phyloP scores from a whole-genome alignment of 2,797 vertebrate species.

The Nothura maculosa region DNA sequence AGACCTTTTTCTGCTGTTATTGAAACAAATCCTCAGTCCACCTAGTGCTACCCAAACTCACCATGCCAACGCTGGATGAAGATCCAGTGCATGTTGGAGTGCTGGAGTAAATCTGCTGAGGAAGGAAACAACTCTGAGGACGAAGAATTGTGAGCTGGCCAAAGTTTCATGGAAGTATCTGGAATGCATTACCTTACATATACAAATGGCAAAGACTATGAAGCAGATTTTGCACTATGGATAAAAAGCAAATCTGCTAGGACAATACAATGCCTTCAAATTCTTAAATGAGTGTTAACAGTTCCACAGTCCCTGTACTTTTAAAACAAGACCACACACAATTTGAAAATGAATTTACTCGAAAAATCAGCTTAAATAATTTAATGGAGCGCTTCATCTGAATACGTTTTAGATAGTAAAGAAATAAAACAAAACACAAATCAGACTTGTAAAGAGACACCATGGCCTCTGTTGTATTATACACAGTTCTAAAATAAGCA shows the following conservation, averaged over 20 bases:
- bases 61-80: not conserved
- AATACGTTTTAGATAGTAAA: not conserved
- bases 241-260: not conserved
- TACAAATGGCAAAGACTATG: rapidly evolving
- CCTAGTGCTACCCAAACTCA: not conserved
- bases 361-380: not conserved
- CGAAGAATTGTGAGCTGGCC: not conserved
- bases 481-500: not conserved
- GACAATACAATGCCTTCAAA: not conserved
- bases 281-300: not conserved
- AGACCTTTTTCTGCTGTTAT: not conserved
- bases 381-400: not conserved
- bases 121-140: not conserved
- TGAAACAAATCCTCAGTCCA: not conserved
- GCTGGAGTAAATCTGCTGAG: not conserved
- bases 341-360: not conserved
- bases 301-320: rapidly evolving
- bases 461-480: not conserved
- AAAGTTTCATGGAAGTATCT: not conserved
- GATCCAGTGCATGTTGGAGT: not conserved
- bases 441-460: not conserved
- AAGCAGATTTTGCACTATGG: not conserved
- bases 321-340: not conserved
- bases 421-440: not conserved
- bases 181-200: not conserved